A percentile compares a stretch with the other conserved stretches of the same genome.
Evolutionary conservation across 2,113 vertebrate species (phyloP).

Genomic region (Myrmecobius fasciatus): DNA sequence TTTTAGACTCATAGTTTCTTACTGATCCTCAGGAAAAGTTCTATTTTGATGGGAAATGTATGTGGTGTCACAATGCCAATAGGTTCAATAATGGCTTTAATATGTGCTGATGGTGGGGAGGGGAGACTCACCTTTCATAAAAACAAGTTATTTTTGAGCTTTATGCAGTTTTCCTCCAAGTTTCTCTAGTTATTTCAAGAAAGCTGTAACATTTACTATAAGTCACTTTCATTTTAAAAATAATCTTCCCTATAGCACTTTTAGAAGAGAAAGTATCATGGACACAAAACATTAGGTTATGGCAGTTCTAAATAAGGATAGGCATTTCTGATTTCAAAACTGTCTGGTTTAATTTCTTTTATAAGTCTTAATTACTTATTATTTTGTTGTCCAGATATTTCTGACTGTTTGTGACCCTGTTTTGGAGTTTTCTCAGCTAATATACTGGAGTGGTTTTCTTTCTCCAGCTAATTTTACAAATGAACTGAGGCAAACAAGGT

Average conservation of each 20-base stretch:
- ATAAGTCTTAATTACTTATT: background rate
- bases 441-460: too few species aligned
- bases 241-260: background rate
- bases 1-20: background rate
- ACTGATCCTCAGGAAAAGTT: background rate
- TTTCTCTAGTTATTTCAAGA: background rate
- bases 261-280: background rate
- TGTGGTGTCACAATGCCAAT: background rate
- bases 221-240: background rate
- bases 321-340: background rate
- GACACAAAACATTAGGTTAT: background rate
- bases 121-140: background rate
- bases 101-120: fast-evolving
- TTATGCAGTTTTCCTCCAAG: background rate
- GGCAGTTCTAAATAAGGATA: background rate
- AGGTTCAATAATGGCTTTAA: too few species aligned
- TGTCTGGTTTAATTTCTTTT: background rate
- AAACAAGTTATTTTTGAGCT: background rate
- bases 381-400: too few species aligned
- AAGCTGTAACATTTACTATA: background rate
- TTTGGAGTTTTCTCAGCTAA: too few species aligned
- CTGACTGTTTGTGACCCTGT: too few species aligned
- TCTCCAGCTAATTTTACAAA: too few species aligned
- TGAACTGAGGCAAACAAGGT: too few species aligned
- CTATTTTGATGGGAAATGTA: background rate